phyloP scores from a whole-genome alignment of 2,888 invertebrate species.

The Keiferia lycopersicella region DNA sequence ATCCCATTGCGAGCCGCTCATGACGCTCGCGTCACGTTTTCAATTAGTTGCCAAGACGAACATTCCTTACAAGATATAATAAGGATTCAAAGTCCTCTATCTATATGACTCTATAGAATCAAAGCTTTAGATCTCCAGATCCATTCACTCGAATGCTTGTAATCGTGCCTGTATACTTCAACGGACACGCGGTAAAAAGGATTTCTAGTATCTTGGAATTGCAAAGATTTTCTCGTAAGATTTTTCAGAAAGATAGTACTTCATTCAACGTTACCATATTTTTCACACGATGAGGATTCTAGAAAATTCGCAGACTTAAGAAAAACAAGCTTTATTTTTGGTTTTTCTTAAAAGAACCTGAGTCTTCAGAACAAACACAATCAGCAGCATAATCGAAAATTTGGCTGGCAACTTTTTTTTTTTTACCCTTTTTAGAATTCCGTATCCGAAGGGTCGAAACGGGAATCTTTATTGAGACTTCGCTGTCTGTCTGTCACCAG shows the following conservation, averaged over 20 bases:
- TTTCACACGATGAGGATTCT: constrained; percentile 18
- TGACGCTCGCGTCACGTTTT: constrained; percentile 68
- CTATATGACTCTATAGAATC: constrained; percentile 22
- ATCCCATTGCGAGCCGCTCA: constrained; percentile 31
- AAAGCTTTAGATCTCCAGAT: constrained; percentile 22
- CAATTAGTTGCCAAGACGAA: constrained; percentile 65
- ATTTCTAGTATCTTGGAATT: constrained; percentile 29
- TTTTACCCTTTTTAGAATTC: not conserved
- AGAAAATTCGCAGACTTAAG: constrained; percentile 1
- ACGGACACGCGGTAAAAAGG: constrained; percentile 30
- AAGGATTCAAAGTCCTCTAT: constrained; percentile 34
- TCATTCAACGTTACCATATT: constrained; percentile 17
- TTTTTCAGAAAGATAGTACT: constrained; percentile 18
- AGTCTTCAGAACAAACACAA: constrained; percentile 8
- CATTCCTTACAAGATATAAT: constrained; percentile 54
- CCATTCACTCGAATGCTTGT: constrained; percentile 46
- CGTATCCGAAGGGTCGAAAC: too few species aligned
- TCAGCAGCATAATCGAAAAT: constrained; percentile 7
- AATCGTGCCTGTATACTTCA: constrained; percentile 39
- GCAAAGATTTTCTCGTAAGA: constrained; percentile 38
- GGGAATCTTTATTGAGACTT: too few species aligned
- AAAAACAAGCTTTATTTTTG: constrained; percentile 15
- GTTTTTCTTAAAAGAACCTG: not conserved
- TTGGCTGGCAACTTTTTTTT: not conserved
- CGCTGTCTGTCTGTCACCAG: too few species aligned